Base-by-base conservation (phyloP, 2,797 vertebrate species). In the Lagodon rhomboides region DNA sequence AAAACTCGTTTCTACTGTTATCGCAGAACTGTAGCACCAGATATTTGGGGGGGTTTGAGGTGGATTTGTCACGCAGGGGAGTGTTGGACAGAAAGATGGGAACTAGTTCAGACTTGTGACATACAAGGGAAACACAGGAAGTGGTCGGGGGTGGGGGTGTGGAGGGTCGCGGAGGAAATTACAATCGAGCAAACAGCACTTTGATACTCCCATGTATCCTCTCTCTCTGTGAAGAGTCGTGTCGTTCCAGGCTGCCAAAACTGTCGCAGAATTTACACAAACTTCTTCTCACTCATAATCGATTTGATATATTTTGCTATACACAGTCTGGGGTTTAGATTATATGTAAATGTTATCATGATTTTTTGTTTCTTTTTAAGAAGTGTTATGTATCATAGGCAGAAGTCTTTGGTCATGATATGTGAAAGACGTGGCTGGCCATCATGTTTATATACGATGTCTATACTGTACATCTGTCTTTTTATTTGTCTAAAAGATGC, bases 181-280 rank as follows among this genome's bases (percentile, higher is more conserved):
- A 83, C 83, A 90, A 88, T 91, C 77, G 86, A 68, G 82, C 90
- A 86, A 90, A 79, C 79, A 68, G 92, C 93, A 92, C 93, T 94
- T 94, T 94, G 91, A 91, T 63, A 75, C 84, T 77, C 88, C 85
- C 85, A 51, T 51, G 87, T 78, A 54, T 87, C 81, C 70, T 71
- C 55, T 38, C 38, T 38, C 38, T 83, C 66, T 76, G 79, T 59
- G 38, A 79, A 83, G 83, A 87, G 50, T 22, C 6, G 43, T n/a
- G 58, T 60, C 38, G 38, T 51, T 59, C 53, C 80, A 68, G 80
- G 83, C 87, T 76, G 85, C 73, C 73, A 56, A 70, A 73, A 66
- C 59, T 17, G 62, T 56, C 2, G 10, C 73, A 73, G 47, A 12
- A 76, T 54, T 80, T 47, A 44, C 62, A 66, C 34, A 77, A 84